phyloP scores from a whole-genome alignment of 2,888 invertebrate genomes.

The Drosophila dives region DNA sequence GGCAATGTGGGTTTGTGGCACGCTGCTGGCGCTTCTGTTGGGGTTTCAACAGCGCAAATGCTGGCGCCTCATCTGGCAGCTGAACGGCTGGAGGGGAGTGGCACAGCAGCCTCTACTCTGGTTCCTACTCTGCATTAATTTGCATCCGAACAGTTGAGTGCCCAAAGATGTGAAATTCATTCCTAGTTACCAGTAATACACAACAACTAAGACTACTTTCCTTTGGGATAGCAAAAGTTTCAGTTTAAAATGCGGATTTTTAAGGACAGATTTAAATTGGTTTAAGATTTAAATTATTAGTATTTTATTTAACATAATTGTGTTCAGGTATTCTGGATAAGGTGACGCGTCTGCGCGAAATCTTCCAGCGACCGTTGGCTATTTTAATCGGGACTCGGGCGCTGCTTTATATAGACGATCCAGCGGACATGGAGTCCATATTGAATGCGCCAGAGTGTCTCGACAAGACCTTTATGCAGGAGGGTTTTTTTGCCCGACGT shows the following conservation, averaged over 20 bases:
- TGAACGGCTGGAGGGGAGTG: slow-evolving; percentile 81
- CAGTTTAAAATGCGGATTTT: not conserved
- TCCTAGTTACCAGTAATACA: not conserved
- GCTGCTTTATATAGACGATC: slow-evolving; percentile 82
- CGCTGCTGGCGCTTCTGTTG: slow-evolving; percentile 56
- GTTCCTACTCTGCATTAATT: slow-evolving; percentile 74
- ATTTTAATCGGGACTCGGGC: slow-evolving; percentile 78
- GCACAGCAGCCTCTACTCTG: slow-evolving; percentile 82
- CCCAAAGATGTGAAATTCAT: not conserved
- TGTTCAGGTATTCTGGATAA: slow-evolving; percentile 68
- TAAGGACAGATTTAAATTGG: not conserved
- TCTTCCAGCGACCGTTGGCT: slow-evolving; percentile 78
- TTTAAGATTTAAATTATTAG: not conserved
- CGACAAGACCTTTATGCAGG: slow-evolving; percentile 83
- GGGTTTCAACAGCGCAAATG: slow-evolving; percentile 78
- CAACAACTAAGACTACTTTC: too few relatives aligned
- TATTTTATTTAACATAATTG: not conserved
- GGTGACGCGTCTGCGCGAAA: slow-evolving; percentile 67
- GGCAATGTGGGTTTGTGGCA: slow-evolving; percentile 68
- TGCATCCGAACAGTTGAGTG: slow-evolving; percentile 82
- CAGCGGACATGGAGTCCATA: slow-evolving; percentile 78
- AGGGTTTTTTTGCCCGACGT: slow-evolving; percentile 82
- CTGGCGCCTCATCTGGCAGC: slow-evolving; percentile 82
- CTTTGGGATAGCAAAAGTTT: not conserved
- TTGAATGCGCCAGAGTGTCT: slow-evolving; percentile 82